A percentile compares a stretch with the other conserved stretches of the same genome.
Evolutionary conservation across 2,888 invertebrate genomes (phyloP).

Genomic region (Brachyopa scutellaris): DNA sequence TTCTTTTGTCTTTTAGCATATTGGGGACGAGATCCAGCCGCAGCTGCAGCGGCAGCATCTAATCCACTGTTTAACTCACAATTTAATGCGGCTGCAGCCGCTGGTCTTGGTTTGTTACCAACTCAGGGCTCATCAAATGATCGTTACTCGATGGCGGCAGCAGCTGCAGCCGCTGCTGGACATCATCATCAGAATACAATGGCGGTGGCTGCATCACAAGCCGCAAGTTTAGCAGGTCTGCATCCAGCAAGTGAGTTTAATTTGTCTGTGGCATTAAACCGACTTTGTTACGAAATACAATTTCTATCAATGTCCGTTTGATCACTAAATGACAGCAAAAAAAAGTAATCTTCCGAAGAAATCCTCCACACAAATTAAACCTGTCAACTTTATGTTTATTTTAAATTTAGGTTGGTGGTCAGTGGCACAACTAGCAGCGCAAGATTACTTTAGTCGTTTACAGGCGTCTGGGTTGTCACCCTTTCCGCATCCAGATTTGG

Average conservation of each 20-base stretch:
- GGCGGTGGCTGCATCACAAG: slow-evolving; percentile 93
- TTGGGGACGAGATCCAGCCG: slow-evolving; percentile 88
- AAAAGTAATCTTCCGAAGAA: background rate
- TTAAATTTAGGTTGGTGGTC: slow-evolving; percentile 91
- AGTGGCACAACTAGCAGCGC: slow-evolving; percentile 94
- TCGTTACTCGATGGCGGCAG: slow-evolving; percentile 81
- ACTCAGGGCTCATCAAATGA: slow-evolving; percentile 82
- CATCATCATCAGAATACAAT: slow-evolving; percentile 87
- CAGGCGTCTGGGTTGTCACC: slow-evolving; percentile 90
- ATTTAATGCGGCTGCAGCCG: slow-evolving; percentile 81
- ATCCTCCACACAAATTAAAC: background rate
- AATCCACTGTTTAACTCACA: slow-evolving; percentile 81
- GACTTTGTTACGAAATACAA: slow-evolving; percentile 29
- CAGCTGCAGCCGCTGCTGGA: slow-evolving; percentile 81
- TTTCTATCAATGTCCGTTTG: no score
- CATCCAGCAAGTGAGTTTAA: slow-evolving; percentile 86
- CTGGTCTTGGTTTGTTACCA: slow-evolving; percentile 80
- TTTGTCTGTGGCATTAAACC: slow-evolving; percentile 9
- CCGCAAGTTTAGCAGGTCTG: slow-evolving; percentile 89
- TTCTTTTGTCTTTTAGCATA: slow-evolving; percentile 84
- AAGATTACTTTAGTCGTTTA: slow-evolving; percentile 92
- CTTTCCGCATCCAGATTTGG: slow-evolving; percentile 87
- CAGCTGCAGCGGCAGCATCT: slow-evolving; percentile 81
- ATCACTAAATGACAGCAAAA: no score
- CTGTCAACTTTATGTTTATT: background rate